Evolutionary conservation across 2,797 vertebrate species (phyloP), one percentile per base, ranked within the genome.

Genomic region (Scleropages formosus): DNA sequence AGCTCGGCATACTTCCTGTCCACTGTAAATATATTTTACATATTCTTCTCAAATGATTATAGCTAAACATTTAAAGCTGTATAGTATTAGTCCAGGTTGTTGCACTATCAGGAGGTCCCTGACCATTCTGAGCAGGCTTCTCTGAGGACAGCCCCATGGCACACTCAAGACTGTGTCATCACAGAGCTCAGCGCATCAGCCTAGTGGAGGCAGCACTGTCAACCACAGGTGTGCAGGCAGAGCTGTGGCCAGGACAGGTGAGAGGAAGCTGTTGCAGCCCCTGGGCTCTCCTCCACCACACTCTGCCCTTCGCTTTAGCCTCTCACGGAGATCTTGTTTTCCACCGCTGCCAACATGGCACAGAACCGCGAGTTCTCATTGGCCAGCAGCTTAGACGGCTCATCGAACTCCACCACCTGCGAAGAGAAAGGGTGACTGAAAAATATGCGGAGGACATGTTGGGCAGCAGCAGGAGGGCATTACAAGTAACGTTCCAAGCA

Each of bases 321-420:
- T 90, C 95, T 92, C 76, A 96, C 94, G 11, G 95, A 94, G 72
- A 94, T 85, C 90, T 98, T 96, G 91, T 95, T 96, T 79, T 96
- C 95, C 0, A 92, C 89, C 74, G 96, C 96, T 49, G 94, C 95
- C 85, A 96, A 91, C 95, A 98, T 96, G 80, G 95, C 94, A 47
- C 91, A 92, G 87, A 97, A 95, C 72, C 95, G 91, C 0, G 95
- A 96, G 88, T 95, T 96, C 85, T 96, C 95, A 0, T 96, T 97
- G 87, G 95, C 94, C 87, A 98, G 90, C 77, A 98, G 95, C 81
- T 86, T 93, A 67, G 95, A 92, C 0, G 96, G 96, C 22, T 94
- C 94, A 63, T 97, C 96, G 0, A 96, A 98, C 86, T 98, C 96
- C 86, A 92, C 92, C 83, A 96, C 95, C 96, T 98, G 77, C 8